phyloP scores from a whole-genome alignment of 2,888 invertebrate species.

The Eulithis testata region DNA sequence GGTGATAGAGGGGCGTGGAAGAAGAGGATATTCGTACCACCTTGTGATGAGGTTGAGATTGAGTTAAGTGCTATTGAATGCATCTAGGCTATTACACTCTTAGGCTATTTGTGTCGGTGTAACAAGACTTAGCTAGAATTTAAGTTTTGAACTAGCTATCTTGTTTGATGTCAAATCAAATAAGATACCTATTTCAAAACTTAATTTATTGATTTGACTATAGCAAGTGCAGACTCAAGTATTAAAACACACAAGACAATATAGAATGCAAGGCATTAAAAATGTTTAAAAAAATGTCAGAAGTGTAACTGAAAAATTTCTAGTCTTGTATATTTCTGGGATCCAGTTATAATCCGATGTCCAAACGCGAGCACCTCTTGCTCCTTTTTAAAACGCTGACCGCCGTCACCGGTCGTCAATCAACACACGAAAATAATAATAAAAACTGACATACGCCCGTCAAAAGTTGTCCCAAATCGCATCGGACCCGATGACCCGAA shows the following conservation, averaged over 20 bases:
- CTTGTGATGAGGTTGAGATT: neutral
- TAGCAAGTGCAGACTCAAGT: too few species aligned
- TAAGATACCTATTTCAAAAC: too few species aligned
- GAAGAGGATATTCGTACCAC: too few species aligned
- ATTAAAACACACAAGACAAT: too few species aligned
- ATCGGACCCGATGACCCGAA: constrained; percentile 80
- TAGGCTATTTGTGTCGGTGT: neutral
- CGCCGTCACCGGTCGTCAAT: constrained; percentile 65
- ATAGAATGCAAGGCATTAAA: too few species aligned
- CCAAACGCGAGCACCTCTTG: constrained; percentile 10
- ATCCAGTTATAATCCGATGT: constrained; percentile 24
- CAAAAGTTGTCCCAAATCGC: constrained; percentile 83
- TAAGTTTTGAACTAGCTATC: too few species aligned
- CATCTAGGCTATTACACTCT: neutral
- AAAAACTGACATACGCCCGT: constrained; percentile 74
- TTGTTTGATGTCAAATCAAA: too few species aligned
- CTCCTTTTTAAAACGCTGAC: constrained; percentile 29
- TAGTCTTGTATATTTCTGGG: neutral
- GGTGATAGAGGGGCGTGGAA: too few species aligned
- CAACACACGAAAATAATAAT: constrained; percentile 68
- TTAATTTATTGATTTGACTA: too few species aligned
- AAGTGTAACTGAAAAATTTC: neutral
- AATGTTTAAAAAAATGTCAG: too few species aligned
- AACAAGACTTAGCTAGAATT: neutral
- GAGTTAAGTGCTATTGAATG: neutral